Percentiles rank a stretch among this genome's conserved stretches.
Conservation (phyloP, 1,140 invertebrate genomes). For the Zophobas atratus region DNA sequence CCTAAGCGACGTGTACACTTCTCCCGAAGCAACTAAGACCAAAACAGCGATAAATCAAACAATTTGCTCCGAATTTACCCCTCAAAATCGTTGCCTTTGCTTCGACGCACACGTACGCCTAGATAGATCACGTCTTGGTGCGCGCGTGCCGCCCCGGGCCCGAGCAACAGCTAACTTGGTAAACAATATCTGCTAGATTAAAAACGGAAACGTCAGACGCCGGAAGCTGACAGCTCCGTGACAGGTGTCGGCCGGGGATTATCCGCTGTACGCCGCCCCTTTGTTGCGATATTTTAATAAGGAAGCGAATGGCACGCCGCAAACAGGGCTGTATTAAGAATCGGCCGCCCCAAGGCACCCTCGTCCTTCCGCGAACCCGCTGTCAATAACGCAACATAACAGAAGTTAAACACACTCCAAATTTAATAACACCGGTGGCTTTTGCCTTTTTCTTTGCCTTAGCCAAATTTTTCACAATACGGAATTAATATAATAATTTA, state of each 20-base stretch:
- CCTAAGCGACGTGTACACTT: slow-evolving; percentile 38
- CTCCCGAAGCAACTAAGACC: slow-evolving; percentile 29
- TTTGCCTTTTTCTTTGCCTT: no score
- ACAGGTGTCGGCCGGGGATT: slow-evolving; percentile 61
- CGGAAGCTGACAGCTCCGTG: slow-evolving; percentile 59
- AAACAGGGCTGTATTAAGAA: no score
- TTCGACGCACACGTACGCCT: slow-evolving; percentile 52
- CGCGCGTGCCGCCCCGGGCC: slow-evolving; percentile 55
- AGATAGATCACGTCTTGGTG: slow-evolving; percentile 56
- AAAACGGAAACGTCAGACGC: slow-evolving; percentile 60
- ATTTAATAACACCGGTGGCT: no score
- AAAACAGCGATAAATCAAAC: slow-evolving; percentile 58
- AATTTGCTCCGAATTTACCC: slow-evolving; percentile 59
- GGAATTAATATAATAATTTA: no score
- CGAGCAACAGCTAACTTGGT: slow-evolving; percentile 53
- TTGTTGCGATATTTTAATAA: slow-evolving; percentile 58
- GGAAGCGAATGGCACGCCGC: background rate
- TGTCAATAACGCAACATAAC: no score
- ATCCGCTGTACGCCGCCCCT: slow-evolving; percentile 53
- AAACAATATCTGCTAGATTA: slow-evolving; percentile 63
- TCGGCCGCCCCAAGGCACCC: no score
- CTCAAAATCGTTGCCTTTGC: slow-evolving; percentile 52
- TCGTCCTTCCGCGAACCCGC: no score
- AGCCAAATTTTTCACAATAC: no score
- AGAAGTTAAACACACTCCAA: no score